Evolutionary conservation across 2,797 vertebrate species (phyloP).

Genomic region (Rhabdophis nuchalis): DNA sequence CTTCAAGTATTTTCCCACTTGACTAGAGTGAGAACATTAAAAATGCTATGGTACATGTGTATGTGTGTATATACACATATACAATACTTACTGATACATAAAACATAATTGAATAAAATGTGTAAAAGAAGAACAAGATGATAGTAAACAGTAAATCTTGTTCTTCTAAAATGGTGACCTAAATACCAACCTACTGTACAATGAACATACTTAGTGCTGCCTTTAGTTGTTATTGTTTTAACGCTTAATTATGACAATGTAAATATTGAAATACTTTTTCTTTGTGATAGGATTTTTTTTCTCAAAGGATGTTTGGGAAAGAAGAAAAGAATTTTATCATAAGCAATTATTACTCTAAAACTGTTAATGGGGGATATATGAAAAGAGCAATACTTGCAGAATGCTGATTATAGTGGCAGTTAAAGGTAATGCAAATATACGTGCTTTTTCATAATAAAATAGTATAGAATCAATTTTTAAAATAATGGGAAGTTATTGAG

Average conservation of each 20-base stretch:
- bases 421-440: constrained; percentile 34
- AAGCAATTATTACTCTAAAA: constrained; percentile 19
- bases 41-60: neutral
- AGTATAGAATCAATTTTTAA: constrained; percentile 16
- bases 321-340: constrained; percentile 11
- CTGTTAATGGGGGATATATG: neutral
- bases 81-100: too few species aligned
- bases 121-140: too few species aligned
- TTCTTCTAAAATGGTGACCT: constrained; percentile 37
- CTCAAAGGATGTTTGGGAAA: neutral
- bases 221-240: constrained; percentile 18
- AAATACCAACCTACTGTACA: constrained; percentile 22
- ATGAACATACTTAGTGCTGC: constrained; percentile 19
- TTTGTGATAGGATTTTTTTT: neutral
- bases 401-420: neutral
- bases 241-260: constrained; percentile 36
- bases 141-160: too few species aligned
- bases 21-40: neutral
- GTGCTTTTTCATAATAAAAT: constrained; percentile 50
- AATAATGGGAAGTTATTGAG: constrained; percentile 12
- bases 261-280: constrained; percentile 46
- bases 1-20: neutral
- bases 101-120: neutral
- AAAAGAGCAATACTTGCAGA: constrained; percentile 11
- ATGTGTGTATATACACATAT: neutral